A percentile compares a stretch with the other conserved stretches of the same genome.
Evolutionary conservation across 1,140 invertebrate genomes (phyloP).

Genomic region (Bradynema listronoti): DNA sequence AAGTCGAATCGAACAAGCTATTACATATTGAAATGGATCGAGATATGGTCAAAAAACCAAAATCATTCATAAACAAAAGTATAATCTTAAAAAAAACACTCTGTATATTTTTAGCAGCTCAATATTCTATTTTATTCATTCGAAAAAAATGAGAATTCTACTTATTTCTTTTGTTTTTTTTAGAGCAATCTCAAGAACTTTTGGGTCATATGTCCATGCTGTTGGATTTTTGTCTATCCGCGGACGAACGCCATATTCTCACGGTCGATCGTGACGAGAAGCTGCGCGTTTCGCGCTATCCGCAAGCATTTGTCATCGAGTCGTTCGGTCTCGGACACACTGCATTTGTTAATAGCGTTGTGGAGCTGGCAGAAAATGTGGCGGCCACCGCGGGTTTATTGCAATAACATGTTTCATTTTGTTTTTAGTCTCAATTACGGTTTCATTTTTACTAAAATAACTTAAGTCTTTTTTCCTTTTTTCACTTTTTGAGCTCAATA

Average conservation of each 20-base stretch:
- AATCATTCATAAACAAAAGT: background rate
- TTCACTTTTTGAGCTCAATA: too few species aligned
- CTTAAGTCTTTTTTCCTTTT: too few species aligned
- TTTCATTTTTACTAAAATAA: background rate
- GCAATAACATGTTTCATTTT: background rate
- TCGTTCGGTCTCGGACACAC: conserved; percentile 15
- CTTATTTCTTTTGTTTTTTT: background rate
- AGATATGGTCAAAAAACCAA: background rate
- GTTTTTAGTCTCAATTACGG: background rate
- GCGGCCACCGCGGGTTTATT: conserved; percentile 24
- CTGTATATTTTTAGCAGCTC: background rate
- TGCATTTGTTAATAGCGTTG: conserved; percentile 23
- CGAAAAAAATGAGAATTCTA: too few species aligned
- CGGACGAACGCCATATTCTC: conserved; percentile 11
- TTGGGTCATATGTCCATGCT: conserved; percentile 16
- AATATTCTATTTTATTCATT: background rate
- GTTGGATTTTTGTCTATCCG: conserved; percentile 22
- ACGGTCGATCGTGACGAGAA: conserved; percentile 32
- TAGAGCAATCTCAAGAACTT: background rate
- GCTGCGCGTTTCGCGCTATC: conserved; percentile 26
- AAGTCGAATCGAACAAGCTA: too few species aligned
- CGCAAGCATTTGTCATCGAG: conserved; percentile 10
- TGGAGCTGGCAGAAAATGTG: conserved; percentile 5
- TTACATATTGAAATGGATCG: too few species aligned
- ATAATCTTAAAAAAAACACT: background rate